Evolutionary conservation across 2,113 vertebrate species (phyloP), one percentile per base, ranked within the genome.

Genomic region (Kryptolebias marmoratus): DNA sequence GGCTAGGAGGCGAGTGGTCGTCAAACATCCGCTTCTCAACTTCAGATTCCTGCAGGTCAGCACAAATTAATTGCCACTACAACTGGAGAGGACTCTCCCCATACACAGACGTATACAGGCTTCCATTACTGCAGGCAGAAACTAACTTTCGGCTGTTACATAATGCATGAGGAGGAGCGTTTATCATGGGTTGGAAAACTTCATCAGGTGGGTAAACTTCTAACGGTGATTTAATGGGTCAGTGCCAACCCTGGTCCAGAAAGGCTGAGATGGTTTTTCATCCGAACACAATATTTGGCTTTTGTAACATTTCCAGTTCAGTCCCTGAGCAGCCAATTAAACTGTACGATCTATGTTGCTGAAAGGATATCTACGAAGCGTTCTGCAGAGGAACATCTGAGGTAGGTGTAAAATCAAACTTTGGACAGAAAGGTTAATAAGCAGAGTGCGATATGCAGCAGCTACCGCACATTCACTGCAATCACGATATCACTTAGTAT

Each of bases 251-350:
- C 22, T 14, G 18, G 62, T 69, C 44, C 31, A 48, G 5, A 49
- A 42, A 28, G 5, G n/a, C n/a, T 52, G 55, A 59, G 48, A 28
- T 59, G 7, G 45, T 59, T 50, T 55, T 68, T 45, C 12, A 57
- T 3, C 9, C 16, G 45, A 49, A 60, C 32, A 45, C 4, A 65
- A 86, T 63, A 59, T 77, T 64, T 77, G 60, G 49, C 81, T 64
- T 85, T 87, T 83, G 84, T 82, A 77, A 72, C 67, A 67, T 85
- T 83, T 78, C 16, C 59, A 53, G 22, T 81, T 75, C 14, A 57
- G 75, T 77, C 85, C 85, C 77, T 31, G 7, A 70, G 80, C 75
- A 73, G 71, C 79, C 82, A 91, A 90, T 91, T 90, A 88, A 78
- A 75, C 10, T 77, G 76, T 86, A 73, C 53, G 47, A 85, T 66